Conservation (phyloP, 2,797 vertebrate species). For the Crax fasciolata region DNA sequence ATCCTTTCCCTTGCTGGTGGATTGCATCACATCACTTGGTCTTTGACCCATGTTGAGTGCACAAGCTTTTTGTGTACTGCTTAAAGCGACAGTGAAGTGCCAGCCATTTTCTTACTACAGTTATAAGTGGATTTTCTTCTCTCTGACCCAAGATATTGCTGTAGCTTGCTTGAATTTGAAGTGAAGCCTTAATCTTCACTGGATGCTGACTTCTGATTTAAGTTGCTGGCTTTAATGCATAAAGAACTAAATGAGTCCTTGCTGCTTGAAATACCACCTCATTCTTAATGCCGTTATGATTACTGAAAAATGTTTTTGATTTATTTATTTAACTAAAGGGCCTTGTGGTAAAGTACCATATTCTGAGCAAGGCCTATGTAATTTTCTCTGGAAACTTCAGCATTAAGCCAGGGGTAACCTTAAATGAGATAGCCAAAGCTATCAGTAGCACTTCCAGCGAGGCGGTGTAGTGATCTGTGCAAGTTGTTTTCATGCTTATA, state of each 20-base stretch:
- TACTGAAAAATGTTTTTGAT: neutral
- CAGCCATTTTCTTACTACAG: conserved; percentile 33
- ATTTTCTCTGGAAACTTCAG: neutral
- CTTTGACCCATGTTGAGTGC: conserved; percentile 32
- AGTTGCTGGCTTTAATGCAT: neutral
- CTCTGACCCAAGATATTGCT: neutral
- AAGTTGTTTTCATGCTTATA: neutral
- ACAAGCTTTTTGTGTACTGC: neutral
- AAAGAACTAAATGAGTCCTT: neutral
- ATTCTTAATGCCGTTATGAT: neutral
- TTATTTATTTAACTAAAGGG: neutral
- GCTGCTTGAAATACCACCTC: neutral
- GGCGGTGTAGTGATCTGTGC: neutral
- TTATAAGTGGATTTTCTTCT: neutral
- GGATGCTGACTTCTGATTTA: neutral
- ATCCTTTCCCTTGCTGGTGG: neutral
- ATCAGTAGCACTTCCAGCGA: neutral
- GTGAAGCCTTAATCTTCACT: neutral
- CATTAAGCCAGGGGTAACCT: neutral
- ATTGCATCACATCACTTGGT: conserved; percentile 54
- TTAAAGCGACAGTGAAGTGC: conserved; percentile 51
- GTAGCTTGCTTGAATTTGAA: neutral
- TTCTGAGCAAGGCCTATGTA: neutral
- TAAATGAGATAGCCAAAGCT: neutral
- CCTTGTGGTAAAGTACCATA: neutral